Conservation (phyloP, 2,888 invertebrate species). For the Anthrax anthrax region DNA sequence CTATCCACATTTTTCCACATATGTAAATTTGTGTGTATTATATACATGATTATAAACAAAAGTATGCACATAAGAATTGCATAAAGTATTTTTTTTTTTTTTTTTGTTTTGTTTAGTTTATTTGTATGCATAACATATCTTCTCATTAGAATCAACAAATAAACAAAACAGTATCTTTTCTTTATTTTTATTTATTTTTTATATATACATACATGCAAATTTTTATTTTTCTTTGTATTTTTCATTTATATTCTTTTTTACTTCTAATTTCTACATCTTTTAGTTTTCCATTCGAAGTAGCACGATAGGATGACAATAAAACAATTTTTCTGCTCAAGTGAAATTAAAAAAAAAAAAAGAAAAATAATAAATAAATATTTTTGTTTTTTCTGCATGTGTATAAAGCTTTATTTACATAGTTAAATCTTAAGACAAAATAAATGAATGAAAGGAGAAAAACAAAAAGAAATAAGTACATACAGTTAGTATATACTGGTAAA, state of each 20-base stretch:
- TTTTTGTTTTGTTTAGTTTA: too few relatives aligned
- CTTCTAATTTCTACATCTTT: neutral
- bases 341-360: too few relatives aligned
- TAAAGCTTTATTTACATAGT: neutral
- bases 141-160: neutral
- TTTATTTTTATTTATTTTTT: neutral
- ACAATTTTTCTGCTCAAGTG: slow-evolving; percentile 7
- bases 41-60: too few relatives aligned
- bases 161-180: neutral
- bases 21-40: too few relatives aligned
- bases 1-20: too few relatives aligned
- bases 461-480: neutral
- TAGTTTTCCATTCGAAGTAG: slow-evolving; percentile 4
- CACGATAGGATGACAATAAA: slow-evolving; percentile 5
- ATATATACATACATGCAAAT: neutral
- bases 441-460: neutral
- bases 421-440: neutral
- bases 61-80: too few relatives aligned
- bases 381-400: too few relatives aligned
- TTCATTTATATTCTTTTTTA: neutral
- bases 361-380: too few relatives aligned
- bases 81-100: too few relatives aligned
- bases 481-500: neutral
- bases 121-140: neutral
- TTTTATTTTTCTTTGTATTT: neutral